Evolutionary conservation across 2,113 vertebrate species (phyloP), one percentile per base, ranked within the genome.

Genomic region (Lasiurus borealis): DNA sequence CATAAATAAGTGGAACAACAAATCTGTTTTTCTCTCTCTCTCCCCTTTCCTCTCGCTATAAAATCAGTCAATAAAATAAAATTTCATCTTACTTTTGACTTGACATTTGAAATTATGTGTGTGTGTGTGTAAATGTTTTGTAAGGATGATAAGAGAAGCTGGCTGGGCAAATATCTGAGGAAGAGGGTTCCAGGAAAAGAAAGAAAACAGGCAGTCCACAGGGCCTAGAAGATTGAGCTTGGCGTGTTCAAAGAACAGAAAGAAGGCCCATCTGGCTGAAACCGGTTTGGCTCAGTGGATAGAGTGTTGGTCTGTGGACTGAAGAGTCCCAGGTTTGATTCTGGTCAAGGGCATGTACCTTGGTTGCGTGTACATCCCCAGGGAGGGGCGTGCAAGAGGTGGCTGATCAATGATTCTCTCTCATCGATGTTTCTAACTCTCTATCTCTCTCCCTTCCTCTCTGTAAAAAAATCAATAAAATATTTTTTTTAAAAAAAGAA

Each of bases 91-190:
- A 40, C 54, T 64, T 82, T 82, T 64, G 25, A 82, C 25, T 44
- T 82, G 78, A 40, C 27, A 59, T 40, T 23, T 29, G 5, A 25
- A 44, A 29, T 25, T 84, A 34, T 66, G 21, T 46, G 69, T 36
- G 29, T 44, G 66, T 27, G 19, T 71, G 68, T 66, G 23, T 59
- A 59, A 66, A 54, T 46, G 31, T 83, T 44, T 5, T 54, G 4
- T 2, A 14, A 16, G 18, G 86, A 7, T 86, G 11, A 68, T 34
- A 23, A 75, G 29, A 46, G 7, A 69, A 69, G 25, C 34, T 89
- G 59, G 68, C 57, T 29, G 50, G 64, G 31, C 9, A 81, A 85
- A 90, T 81, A 89, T 46, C 82, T 72, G 50, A 96, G 72, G 62
- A 72, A 93, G 27, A 93, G 21, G 27, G 27, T 80, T 73, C 31